Conservation (phyloP, 2,888 invertebrate species). For the Drosophila anomalata region DNA sequence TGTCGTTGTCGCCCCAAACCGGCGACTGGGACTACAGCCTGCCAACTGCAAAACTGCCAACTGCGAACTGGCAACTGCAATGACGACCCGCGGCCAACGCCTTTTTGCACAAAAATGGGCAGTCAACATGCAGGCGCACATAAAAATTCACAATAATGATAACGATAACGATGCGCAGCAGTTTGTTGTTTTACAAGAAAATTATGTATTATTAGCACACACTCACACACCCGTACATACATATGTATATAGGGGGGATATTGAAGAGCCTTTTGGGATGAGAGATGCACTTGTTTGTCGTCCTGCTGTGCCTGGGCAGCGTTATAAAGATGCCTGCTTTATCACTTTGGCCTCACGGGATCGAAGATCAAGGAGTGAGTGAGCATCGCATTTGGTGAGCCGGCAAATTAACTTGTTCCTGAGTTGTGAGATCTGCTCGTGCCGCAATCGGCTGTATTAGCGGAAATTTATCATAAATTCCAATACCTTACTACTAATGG, state of each 20-base stretch:
- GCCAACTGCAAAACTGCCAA: conserved; percentile 38
- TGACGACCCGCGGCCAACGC: conserved; percentile 48
- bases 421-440: conserved; percentile 77
- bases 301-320: conserved; percentile 67
- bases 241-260: too few relatives aligned
- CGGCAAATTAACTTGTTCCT: conserved; percentile 75
- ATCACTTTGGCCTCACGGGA: conserved; percentile 54
- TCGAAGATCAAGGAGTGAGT: conserved; percentile 25
- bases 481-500: conserved; percentile 77
- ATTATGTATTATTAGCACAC: conserved; percentile 77
- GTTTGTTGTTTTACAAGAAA: conserved; percentile 79
- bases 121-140: conserved; percentile 76
- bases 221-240: conserved; percentile 18
- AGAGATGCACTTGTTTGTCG: conserved; percentile 59
- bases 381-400: neutral
- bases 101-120: conserved; percentile 53
- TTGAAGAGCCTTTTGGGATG: conserved; percentile 14
- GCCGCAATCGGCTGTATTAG: conserved; percentile 55
- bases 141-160: conserved; percentile 76
- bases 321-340: conserved; percentile 77
- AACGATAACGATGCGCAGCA: conserved; percentile 80
- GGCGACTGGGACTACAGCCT: conserved; percentile 25
- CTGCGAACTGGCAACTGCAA: conserved; percentile 37
- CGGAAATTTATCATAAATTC: conserved; percentile 80
- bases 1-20: conserved; percentile 58